phyloP scores from a whole-genome alignment of 2,797 vertebrate species.

The Geotrypetes seraphini region DNA sequence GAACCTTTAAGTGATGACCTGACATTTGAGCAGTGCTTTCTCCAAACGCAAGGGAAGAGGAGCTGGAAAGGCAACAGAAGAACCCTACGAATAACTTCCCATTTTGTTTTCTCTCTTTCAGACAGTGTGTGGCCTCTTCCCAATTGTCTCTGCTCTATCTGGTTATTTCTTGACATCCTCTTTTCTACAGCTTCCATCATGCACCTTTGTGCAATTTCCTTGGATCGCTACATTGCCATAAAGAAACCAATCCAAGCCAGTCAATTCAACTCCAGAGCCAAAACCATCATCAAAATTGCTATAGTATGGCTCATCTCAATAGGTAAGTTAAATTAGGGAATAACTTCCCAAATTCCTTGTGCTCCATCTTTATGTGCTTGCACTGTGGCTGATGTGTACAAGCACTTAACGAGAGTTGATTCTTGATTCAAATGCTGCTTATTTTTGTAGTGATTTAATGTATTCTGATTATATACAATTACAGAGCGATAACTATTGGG shows the following conservation, averaged over 20 bases:
- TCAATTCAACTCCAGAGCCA: constrained; percentile 88
- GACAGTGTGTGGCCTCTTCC: constrained; percentile 86
- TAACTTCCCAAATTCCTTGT: too few relatives aligned
- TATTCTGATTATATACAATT: too few relatives aligned
- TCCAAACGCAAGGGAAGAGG: too few relatives aligned
- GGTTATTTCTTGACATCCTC: constrained; percentile 94
- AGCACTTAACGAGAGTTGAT: too few relatives aligned
- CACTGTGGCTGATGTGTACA: too few relatives aligned
- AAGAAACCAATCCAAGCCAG: constrained; percentile 96
- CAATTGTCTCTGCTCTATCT: constrained; percentile 80
- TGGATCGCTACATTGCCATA: constrained; percentile 94
- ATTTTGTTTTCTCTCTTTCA: constrained; percentile 47
- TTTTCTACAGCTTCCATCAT: constrained; percentile 97
- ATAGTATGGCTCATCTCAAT: constrained; percentile 95
- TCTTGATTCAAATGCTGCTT: too few relatives aligned
- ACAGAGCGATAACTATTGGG: too few relatives aligned
- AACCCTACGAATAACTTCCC: constrained; percentile 1
- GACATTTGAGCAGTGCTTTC: too few relatives aligned
- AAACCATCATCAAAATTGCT: constrained; percentile 82
- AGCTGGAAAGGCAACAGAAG: background rate
- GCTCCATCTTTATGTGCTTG: too few relatives aligned
- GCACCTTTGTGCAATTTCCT: constrained; percentile 95
- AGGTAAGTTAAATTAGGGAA: constrained; percentile 64
- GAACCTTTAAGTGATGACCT: background rate
- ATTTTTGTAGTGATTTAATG: too few relatives aligned